Evolutionary conservation across 1,140 invertebrate species (phyloP).

Genomic region (Octopus sinensis): DNA sequence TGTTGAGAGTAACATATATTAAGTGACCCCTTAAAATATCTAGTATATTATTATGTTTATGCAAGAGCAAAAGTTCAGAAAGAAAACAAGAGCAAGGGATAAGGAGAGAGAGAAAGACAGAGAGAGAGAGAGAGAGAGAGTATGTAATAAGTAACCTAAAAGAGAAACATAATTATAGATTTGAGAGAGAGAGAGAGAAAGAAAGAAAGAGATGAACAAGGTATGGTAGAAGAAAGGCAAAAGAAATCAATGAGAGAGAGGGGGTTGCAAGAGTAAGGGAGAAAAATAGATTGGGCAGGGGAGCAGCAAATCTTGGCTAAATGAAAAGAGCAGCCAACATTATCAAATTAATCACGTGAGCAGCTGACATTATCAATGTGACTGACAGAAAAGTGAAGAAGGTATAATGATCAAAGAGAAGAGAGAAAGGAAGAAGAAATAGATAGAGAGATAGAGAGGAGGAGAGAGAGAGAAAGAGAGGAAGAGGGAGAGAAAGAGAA

Average conservation of each 20-base stretch:
- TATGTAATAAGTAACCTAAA: background rate
- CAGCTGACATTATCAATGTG: background rate
- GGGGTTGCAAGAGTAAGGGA: constrained; percentile 13
- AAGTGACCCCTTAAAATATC: background rate
- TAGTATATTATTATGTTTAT: background rate
- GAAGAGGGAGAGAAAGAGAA: constrained; percentile 3
- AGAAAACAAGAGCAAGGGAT: constrained; percentile 2
- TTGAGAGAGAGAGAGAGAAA: constrained; percentile 1
- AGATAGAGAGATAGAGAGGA: background rate
- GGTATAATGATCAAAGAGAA: background rate
- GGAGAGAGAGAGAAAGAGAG: background rate
- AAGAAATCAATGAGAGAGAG: background rate
- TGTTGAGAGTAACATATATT: too few relatives aligned
- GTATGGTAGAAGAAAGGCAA: background rate
- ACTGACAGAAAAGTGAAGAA: background rate
- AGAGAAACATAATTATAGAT: background rate
- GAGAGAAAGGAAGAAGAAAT: background rate
- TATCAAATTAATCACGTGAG: background rate
- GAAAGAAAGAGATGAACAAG: background rate
- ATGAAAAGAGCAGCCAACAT: background rate
- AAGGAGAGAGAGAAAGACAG: constrained; percentile 10
- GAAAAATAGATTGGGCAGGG: background rate
- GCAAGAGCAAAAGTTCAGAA: background rate
- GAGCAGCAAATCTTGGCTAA: background rate
- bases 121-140: constrained; percentile 17